A percentile compares a stretch with the other conserved stretches of the same genome.
These are phyloP conservation scores for Microcaecilia unicolor DNA, from an alignment of 2,797 vertebrate genomes.

Conservation along the genomic window DNA sequence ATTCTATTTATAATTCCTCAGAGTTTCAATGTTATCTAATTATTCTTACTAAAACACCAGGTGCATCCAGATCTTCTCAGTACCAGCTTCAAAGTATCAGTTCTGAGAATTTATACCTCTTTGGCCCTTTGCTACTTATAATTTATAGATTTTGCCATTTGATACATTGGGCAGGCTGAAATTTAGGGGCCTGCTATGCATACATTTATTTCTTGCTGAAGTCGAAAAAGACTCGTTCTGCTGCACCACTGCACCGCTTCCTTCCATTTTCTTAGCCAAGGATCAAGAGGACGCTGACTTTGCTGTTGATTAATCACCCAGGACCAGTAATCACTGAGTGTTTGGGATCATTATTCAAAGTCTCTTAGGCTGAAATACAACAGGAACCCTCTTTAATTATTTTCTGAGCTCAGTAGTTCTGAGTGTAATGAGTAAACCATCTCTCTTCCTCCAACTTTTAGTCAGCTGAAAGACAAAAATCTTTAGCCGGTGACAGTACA, in stretches of 20 bases:
- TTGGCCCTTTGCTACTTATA: constrained; percentile 9
- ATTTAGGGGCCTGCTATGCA: not conserved
- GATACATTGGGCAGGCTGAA: not conserved
- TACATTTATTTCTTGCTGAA: not conserved
- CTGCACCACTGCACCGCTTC: not conserved
- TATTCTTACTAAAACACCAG: no score
- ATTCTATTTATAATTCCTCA: no score
- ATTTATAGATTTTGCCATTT: constrained; percentile 5
- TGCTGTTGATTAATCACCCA: constrained; percentile 33
- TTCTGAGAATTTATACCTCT: no score
- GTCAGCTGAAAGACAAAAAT: constrained; percentile 12
- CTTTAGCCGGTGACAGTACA: no score
- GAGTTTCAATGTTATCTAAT: no score
- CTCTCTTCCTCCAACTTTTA: constrained; percentile 19
- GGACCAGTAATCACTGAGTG: constrained; percentile 33
- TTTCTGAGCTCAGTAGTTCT: constrained; percentile 18
- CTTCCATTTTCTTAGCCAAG: not conserved
- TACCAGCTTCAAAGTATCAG: no score
- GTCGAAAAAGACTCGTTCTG: not conserved
- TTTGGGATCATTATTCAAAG: constrained; percentile 37
- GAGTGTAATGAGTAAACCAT: constrained; percentile 14
- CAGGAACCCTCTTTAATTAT: constrained; percentile 33
- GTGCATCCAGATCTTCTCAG: no score
- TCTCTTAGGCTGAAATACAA: constrained; percentile 31
- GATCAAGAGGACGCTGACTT: not conserved